A percentile compares a stretch with the other conserved stretches of the same genome.
These are phyloP conservation scores for Nomada fabriciana DNA, from an alignment of 2,888 invertebrate genomes.

Conservation along the genomic window DNA sequence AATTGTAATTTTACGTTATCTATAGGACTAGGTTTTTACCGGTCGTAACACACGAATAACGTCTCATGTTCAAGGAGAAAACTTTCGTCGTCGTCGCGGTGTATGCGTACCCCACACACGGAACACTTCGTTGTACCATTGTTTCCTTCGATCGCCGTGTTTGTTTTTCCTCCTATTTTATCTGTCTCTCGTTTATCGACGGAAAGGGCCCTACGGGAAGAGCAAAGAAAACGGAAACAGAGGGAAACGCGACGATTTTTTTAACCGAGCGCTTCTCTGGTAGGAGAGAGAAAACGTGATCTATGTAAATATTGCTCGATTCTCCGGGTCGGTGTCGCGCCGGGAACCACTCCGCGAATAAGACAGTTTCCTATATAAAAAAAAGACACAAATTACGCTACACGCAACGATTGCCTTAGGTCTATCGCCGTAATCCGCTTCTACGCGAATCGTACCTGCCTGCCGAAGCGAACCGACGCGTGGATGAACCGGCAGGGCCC, in stretches of 20 bases:
- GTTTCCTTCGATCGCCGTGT: not conserved
- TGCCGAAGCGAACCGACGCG: slow-evolving; percentile 46
- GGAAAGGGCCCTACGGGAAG: slow-evolving; percentile 19
- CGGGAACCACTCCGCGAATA: slow-evolving; percentile 54
- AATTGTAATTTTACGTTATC: slow-evolving; percentile 72
- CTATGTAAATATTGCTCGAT: slow-evolving; percentile 55
- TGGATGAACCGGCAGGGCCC: slow-evolving; percentile 36
- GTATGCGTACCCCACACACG: slow-evolving; percentile 26
- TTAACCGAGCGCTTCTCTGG: not conserved
- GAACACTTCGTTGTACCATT: not conserved
- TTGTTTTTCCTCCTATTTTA: not conserved
- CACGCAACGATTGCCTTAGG: slow-evolving; percentile 59
- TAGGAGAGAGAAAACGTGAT: not conserved
- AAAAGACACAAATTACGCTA: slow-evolving; percentile 53
- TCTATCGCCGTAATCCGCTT: slow-evolving; percentile 58
- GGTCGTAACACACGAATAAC: slow-evolving; percentile 27
- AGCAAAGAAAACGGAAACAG: slow-evolving; percentile 11
- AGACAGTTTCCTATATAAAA: slow-evolving; percentile 54
- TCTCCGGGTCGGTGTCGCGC: slow-evolving; percentile 46
- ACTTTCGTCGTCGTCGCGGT: slow-evolving; percentile 13
- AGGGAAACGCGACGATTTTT: not conserved
- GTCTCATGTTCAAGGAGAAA: not conserved
- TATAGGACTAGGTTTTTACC: slow-evolving; percentile 59
- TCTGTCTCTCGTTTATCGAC: not conserved
- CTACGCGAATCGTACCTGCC: slow-evolving; percentile 60